Conservation (phyloP, 2,113 vertebrate genomes). For the Cariama cristata region DNA sequence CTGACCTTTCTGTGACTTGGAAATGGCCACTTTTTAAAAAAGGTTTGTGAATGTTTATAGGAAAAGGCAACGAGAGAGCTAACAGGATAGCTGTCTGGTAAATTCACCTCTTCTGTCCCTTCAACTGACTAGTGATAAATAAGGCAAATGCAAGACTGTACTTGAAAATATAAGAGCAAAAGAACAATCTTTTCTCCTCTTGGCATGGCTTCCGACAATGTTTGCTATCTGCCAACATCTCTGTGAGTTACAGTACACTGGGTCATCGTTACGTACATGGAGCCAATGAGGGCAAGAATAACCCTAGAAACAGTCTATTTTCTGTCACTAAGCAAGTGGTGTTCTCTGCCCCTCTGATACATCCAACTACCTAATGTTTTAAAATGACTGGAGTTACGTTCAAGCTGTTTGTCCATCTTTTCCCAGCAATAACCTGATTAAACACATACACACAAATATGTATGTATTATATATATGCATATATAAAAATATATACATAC, state of each 20-base stretch:
- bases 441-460: fast-evolving
- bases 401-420: not conserved
- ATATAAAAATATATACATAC: no score
- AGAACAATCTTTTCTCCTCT: not conserved
- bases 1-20: not conserved
- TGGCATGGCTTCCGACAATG: not conserved
- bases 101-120: not conserved
- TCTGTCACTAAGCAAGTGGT: not conserved
- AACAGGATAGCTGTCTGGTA: not conserved
- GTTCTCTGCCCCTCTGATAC: not conserved
- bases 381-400: not conserved
- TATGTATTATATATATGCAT: not conserved
- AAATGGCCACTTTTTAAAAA: not conserved
- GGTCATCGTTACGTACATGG: not conserved
- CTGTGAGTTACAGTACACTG: not conserved
- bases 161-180: conserved; percentile 22
- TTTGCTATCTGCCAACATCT: not conserved
- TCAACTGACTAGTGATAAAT: not conserved
- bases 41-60: not conserved
- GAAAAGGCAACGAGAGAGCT: not conserved
- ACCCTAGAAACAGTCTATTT: not conserved
- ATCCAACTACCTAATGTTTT: not conserved
- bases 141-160: not conserved
- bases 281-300: not conserved
- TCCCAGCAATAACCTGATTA: not conserved